These are phyloP conservation scores for Palaemon carinicauda DNA, from an alignment of 1,140 invertebrate genomes.

Conservation along the genomic window DNA sequence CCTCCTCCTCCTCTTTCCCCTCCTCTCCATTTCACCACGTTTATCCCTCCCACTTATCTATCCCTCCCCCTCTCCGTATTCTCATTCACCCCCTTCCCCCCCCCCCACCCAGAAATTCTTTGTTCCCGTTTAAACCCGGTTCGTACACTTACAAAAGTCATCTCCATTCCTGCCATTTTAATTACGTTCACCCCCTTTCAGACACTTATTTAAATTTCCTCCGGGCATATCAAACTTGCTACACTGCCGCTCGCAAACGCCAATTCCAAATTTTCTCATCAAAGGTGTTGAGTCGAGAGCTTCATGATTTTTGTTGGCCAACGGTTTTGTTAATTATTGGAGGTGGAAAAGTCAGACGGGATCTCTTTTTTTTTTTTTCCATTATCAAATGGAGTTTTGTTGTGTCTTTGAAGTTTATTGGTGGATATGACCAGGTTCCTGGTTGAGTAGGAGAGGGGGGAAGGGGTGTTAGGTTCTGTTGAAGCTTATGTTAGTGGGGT, in stretches of 20 bases:
- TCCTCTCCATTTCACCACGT: no score
- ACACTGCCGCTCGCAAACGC: slow-evolving; percentile 53
- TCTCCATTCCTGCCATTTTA: slow-evolving; percentile 51
- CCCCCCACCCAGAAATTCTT: neutral
- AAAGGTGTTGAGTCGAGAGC: slow-evolving; percentile 43
- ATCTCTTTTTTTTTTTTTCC: slow-evolving; percentile 54
- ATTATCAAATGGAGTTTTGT: slow-evolving; percentile 57
- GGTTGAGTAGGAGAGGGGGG: neutral
- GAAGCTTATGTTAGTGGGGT: no score
- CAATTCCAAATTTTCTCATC: slow-evolving; percentile 57
- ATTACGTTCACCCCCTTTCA: slow-evolving; percentile 55
- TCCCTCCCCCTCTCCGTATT: no score
- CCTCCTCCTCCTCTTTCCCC: no score
- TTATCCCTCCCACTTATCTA: neutral
- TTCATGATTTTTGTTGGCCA: slow-evolving; percentile 57
- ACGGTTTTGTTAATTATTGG: slow-evolving; percentile 56
- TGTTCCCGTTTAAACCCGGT: slow-evolving; percentile 13
- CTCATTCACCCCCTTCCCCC: no score
- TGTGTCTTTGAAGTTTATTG: slow-evolving; percentile 57
- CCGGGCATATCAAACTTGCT: slow-evolving; percentile 56
- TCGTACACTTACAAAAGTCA: slow-evolving; percentile 46
- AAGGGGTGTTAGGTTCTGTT: neutral
- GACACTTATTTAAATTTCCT: slow-evolving; percentile 58
- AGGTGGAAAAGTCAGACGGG: slow-evolving; percentile 54
- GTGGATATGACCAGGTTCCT: slow-evolving; percentile 51